These are phyloP conservation scores for Oxyura jamaicensis DNA, from an alignment of 2,113 vertebrate genomes.

Conservation along the genomic window DNA sequence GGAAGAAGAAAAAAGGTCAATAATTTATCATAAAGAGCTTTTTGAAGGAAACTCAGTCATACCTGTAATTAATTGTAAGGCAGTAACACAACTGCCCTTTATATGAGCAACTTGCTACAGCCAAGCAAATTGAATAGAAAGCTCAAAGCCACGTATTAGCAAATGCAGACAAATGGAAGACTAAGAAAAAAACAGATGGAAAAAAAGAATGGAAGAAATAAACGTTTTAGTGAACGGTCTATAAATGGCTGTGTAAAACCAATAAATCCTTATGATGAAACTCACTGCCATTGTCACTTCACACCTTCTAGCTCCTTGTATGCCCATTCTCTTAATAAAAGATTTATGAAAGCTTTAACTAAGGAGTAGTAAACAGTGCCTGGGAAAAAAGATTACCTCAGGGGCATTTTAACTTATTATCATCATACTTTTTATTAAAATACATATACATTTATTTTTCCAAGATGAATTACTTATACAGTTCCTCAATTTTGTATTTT, in stretches of 20 bases:
- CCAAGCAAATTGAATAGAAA: neutral
- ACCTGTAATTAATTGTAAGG: neutral
- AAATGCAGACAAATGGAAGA: neutral
- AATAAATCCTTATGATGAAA: neutral
- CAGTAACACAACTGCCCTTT: neutral
- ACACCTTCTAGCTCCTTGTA: neutral
- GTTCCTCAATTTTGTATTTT: neutral
- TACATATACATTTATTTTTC: neutral
- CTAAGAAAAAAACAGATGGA: neutral
- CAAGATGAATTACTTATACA: neutral
- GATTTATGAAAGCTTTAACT: neutral
- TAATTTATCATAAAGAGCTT: neutral
- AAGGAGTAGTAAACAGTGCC: neutral
- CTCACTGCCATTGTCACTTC: neutral
- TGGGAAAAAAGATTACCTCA: fast-evolving
- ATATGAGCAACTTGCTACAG: neutral
- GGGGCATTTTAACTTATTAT: neutral
- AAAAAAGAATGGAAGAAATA: neutral
- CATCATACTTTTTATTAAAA: neutral
- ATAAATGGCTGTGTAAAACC: neutral
- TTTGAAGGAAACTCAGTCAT: neutral
- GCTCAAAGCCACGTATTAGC: neutral
- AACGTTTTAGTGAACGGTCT: neutral
- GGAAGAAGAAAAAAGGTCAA: neutral
- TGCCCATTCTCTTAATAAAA: neutral